Base-by-base conservation (phyloP, 2,888 invertebrate species). In the Prosopocoilus inquinatus region DNA sequence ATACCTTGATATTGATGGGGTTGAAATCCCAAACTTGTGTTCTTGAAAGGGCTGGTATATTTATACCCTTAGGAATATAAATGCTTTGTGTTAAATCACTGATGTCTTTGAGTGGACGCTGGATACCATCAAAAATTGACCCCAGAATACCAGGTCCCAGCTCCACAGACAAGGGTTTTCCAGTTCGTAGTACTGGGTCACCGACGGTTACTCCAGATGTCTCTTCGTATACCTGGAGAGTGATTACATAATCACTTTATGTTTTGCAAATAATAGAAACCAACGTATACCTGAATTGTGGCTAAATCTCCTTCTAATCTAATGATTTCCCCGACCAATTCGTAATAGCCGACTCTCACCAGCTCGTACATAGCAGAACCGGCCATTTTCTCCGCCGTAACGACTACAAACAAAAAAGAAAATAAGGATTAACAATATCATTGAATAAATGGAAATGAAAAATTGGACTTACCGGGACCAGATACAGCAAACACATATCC, bases 331-430 rank as follows among this genome's bases (percentile, higher is more conserved):
- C 99, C 99, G 11, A 99, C 99, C 71, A 99, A 83, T 79, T 99
- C 97, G 68, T 88, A 87, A 81, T 99, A 97, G 1, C 99, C 99
- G 39, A 99, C 99, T 68, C 99, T 89, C 62, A 99, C 99, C 82
- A 99, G 79, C 82, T 99, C 99, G 88, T 98, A 99, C 97, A 99
- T 99, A 85, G 98, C 98, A 28, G 98, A 93, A 60, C 99, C 99
- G 58, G 96, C 89, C 99, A 99, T 99, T 77, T 91, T 91, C 79
- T 99, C 96, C 64, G 99, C 99, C 59, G 96, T 98, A 47, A 99
- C 99, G 79, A 99, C 99, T 97, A 75, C 56, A 77, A 73, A 46
- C 44, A 60, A 7, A 33, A 1, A 28, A 28, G 39, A 33, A 28
- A 33, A 43, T 9, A 46, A 8, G n/a, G 36, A 13, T 33, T 11